Base-by-base conservation (phyloP, 2,888 invertebrate genomes). In the Xestia sexstrigata region DNA sequence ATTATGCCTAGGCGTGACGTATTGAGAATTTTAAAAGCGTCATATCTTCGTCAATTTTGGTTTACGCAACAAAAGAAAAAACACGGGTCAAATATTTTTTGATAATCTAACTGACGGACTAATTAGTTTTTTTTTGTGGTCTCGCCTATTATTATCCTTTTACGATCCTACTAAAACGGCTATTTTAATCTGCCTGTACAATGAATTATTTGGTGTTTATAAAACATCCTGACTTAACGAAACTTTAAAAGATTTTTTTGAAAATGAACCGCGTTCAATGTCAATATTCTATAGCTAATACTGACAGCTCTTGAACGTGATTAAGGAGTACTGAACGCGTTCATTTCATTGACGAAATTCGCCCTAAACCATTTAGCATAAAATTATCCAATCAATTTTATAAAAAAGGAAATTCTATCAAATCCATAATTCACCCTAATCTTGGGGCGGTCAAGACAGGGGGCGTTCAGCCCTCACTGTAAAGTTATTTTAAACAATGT, bases 401-500 rank as follows among this genome's bases (percentile, higher is more conserved):
- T 55, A 42, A 52, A 66, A 74, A 49, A 49, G 62, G 35, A 78
- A 80, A 76, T 70, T 75, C 60, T 68, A 85, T 81, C 52, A 74
- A 81, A 70, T 66, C 80, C 68, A 85, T 87, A 87, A 89, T 81
- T 84, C 84, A 81, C 81, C 80, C 75, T 87, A 90, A 88, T 87
- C 90, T 86, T 78, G 47, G 78, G 87, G 76, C 82, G 91, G 90
- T 91, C 90, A 90, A 89, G 88, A 75, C 89, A 87, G 88, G 87
- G 81, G 91, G 90, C 91, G 92, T 93, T 90, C 80, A 90, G 91
- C 94, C 95, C 95, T 94, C 88, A 92, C 90, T 90, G 88, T 92
- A 93, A 94, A 94, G 89, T 94, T 94, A 94, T 93, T 95, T 95
- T 95, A 95, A 96, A 94, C 94, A 93, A 95, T 94, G 90, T 92